A percentile compares a stretch with the other conserved stretches of the same genome.
phyloP scores from a whole-genome alignment of 1,140 invertebrate species.

The Calliphora vicina region DNA sequence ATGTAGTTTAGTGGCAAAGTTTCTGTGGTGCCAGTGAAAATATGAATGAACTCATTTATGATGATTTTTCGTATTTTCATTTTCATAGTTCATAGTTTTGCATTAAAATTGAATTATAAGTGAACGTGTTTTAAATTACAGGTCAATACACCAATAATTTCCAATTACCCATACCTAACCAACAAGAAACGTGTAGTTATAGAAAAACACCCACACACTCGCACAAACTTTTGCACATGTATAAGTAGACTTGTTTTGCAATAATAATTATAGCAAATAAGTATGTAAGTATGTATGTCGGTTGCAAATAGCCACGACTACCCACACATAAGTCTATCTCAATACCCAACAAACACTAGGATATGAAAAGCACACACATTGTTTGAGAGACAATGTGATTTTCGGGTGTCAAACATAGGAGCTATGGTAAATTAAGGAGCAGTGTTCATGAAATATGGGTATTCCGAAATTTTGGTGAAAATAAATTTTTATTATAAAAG shows the following conservation, averaged over 20 bases:
- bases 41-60: background rate
- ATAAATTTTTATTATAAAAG: no score
- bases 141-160: slow-evolving; percentile 38
- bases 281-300: background rate
- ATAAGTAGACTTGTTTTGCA: background rate
- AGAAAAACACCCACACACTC: background rate
- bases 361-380: no score
- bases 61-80: background rate
- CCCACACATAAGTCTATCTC: no score
- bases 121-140: slow-evolving; percentile 31
- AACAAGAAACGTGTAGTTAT: no score
- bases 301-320: background rate
- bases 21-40: no score
- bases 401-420: no score
- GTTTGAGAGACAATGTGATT: no score
- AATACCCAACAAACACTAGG: no score
- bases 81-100: background rate
- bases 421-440: no score
- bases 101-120: slow-evolving; percentile 21
- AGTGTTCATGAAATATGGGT: no score
- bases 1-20: no score
- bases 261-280: background rate
- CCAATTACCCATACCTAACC: slow-evolving; percentile 26
- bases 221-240: background rate
- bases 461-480: no score